phyloP scores from a whole-genome alignment of 1,140 invertebrate genomes.

The Eupristina koningsbergeri region DNA sequence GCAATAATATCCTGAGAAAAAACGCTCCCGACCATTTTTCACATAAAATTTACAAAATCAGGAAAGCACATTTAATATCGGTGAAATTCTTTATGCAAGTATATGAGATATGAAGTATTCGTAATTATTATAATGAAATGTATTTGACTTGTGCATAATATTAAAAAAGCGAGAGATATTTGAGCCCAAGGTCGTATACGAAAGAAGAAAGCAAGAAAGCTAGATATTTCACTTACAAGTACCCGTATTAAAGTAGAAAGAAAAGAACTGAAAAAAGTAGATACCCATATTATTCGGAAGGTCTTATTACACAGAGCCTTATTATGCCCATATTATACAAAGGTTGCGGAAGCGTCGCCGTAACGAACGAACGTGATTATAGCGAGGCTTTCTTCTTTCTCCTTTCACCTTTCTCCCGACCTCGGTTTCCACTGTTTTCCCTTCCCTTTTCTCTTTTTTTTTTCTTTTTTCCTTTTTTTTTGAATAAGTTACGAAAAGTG shows the following conservation, averaged over 20 bases:
- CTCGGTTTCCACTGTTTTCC: no score
- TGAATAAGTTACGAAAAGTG: constrained; percentile 37
- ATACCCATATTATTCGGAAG: constrained; percentile 22
- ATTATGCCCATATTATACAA: constrained; percentile 11
- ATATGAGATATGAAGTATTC: no score
- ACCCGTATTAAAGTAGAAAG: constrained; percentile 7
- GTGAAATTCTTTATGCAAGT: no score
- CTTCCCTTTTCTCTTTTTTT: no score
- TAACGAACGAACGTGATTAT: constrained; percentile 42
- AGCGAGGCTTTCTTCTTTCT: not conserved
- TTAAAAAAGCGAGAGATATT: not conserved
- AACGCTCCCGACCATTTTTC: no score
- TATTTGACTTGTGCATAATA: not conserved
- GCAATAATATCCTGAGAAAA: no score
- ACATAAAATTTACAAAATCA: no score
- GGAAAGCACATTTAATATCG: no score
- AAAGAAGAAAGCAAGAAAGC: not conserved
- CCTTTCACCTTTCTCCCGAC: not conserved
- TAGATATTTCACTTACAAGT: not conserved
- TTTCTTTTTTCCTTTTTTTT: constrained; percentile 29
- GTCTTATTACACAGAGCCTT: constrained; percentile 11
- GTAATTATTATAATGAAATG: not conserved
- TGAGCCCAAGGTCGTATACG: not conserved
- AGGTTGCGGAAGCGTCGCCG: not conserved
- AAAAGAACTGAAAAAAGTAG: not conserved